Conservation (phyloP, 2,888 invertebrate genomes). For the Cataglyphis altisquamis region DNA sequence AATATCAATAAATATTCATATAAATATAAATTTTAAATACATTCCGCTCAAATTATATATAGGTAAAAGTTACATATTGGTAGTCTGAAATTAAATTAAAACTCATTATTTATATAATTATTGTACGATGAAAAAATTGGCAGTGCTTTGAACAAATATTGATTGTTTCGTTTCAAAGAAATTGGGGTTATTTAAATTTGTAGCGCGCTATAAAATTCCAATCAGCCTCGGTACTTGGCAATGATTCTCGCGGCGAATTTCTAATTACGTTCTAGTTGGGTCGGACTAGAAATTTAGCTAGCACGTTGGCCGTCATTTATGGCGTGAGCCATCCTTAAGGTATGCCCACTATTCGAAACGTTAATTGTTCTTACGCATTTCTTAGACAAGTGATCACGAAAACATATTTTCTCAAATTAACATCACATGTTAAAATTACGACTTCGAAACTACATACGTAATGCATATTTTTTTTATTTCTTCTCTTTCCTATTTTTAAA, state of each 20-base stretch:
- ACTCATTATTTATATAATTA: background rate
- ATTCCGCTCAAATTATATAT: background rate
- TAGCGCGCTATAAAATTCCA: slow-evolving; percentile 29
- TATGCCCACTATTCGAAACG: slow-evolving; percentile 28
- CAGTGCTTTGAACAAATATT: background rate
- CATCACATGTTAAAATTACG: background rate
- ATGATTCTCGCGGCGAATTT: slow-evolving; percentile 51
- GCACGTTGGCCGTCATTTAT: slow-evolving; percentile 45
- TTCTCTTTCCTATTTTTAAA: background rate
- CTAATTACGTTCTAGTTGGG: slow-evolving; percentile 53
- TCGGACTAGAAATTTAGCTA: slow-evolving; percentile 51
- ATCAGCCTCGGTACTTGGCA: slow-evolving; percentile 48
- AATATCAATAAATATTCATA: background rate
- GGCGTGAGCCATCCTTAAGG: slow-evolving; percentile 44
- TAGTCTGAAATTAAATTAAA: slow-evolving; percentile 8
- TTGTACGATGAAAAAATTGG: background rate
- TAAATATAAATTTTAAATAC: background rate
- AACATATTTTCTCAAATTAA: background rate
- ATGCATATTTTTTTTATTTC: background rate
- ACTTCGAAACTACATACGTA: background rate
- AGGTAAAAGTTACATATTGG: background rate
- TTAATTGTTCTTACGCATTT: slow-evolving; percentile 41
- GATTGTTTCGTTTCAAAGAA: slow-evolving; percentile 7
- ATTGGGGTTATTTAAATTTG: slow-evolving; percentile 41
- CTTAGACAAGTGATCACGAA: slow-evolving; percentile 18